Evolutionary conservation across 2,113 vertebrate species (phyloP).

Genomic region (Entosphenus tridentatus): DNA sequence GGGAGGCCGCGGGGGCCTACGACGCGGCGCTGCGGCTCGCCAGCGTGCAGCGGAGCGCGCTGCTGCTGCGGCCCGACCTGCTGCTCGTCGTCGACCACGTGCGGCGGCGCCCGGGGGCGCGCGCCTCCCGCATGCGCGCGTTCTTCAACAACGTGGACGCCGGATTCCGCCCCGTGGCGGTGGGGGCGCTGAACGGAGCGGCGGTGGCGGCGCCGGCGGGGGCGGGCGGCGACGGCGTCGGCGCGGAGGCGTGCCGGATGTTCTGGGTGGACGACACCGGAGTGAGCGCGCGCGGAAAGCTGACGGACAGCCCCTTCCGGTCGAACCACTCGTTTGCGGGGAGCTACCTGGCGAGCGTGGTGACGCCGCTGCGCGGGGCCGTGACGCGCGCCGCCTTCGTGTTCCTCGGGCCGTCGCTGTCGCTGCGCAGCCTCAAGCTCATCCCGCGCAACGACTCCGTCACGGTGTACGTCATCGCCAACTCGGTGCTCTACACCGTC

Average conservation of each 20-base stretch:
- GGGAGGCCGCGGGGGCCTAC: slow-evolving; percentile 58
- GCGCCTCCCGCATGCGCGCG: slow-evolving; percentile 35
- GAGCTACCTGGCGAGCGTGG: slow-evolving; percentile 81
- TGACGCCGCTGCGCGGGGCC: slow-evolving; percentile 42
- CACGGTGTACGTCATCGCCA: slow-evolving; percentile 49
- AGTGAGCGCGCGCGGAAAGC: slow-evolving; percentile 40
- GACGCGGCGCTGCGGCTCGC: slow-evolving; percentile 45
- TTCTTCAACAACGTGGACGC: slow-evolving; percentile 90
- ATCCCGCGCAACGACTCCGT: slow-evolving; percentile 46
- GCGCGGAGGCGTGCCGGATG: slow-evolving; percentile 57
- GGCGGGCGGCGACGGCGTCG: slow-evolving; percentile 45
- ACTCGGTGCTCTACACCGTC: slow-evolving; percentile 42
- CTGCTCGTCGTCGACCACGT: slow-evolving; percentile 74
- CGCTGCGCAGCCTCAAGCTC: slow-evolving; percentile 58
- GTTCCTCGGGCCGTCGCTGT: slow-evolving; percentile 58
- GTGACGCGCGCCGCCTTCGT: slow-evolving; percentile 56
- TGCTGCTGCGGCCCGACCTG: slow-evolving; percentile 75
- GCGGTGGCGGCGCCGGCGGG: slow-evolving; percentile 43
- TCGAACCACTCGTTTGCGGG: slow-evolving; percentile 71
- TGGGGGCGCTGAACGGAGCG: slow-evolving; percentile 10
- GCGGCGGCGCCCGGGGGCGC: slow-evolving; percentile 43
- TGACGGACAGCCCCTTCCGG: slow-evolving; percentile 53
- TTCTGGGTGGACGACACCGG: slow-evolving; percentile 92
- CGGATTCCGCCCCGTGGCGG: background rate
- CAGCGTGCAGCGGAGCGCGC: slow-evolving; percentile 54